phyloP scores from a whole-genome alignment of 2,888 invertebrate genomes.

The Margaritifera margaritifera region DNA sequence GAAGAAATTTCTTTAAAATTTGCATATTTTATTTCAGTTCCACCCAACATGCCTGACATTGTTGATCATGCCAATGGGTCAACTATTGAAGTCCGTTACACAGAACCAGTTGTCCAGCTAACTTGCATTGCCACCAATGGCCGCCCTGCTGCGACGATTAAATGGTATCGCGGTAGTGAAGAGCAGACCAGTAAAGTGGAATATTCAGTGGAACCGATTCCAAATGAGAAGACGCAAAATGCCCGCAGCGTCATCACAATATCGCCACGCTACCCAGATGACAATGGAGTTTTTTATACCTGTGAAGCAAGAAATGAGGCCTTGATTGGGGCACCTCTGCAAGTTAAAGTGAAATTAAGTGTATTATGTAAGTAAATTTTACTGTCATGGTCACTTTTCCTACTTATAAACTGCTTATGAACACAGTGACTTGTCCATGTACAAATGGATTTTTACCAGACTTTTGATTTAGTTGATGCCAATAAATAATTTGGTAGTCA shows the following conservation, averaged over 20 bases:
- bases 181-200: slow-evolving; percentile 88
- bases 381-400: background rate
- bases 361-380: slow-evolving; percentile 87
- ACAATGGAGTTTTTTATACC: slow-evolving; percentile 93
- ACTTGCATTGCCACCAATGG: slow-evolving; percentile 93
- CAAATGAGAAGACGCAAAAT: slow-evolving; percentile 61
- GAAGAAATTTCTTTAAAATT: background rate
- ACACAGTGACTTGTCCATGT: too few relatives aligned
- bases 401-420: too few relatives aligned
- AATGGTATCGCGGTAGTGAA: slow-evolving; percentile 92
- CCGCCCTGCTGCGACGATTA: slow-evolving; percentile 87
- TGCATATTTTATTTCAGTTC: slow-evolving; percentile 79
- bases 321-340: slow-evolving; percentile 84
- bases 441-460: too few relatives aligned
- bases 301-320: slow-evolving; percentile 96
- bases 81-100: slow-evolving; percentile 82
- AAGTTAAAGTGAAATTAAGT: slow-evolving; percentile 88
- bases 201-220: slow-evolving; percentile 73
- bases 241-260: slow-evolving; percentile 84
- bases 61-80: slow-evolving; percentile 93
- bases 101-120: slow-evolving; percentile 90
- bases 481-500: too few relatives aligned
- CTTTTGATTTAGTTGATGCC: too few relatives aligned
- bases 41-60: slow-evolving; percentile 92
- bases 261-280: slow-evolving; percentile 83